These are phyloP conservation scores for fruit fly (Drosophila melanogaster) DNA, from an alignment of 1,140 invertebrate genomes.

Conservation along the genomic window DNA sequence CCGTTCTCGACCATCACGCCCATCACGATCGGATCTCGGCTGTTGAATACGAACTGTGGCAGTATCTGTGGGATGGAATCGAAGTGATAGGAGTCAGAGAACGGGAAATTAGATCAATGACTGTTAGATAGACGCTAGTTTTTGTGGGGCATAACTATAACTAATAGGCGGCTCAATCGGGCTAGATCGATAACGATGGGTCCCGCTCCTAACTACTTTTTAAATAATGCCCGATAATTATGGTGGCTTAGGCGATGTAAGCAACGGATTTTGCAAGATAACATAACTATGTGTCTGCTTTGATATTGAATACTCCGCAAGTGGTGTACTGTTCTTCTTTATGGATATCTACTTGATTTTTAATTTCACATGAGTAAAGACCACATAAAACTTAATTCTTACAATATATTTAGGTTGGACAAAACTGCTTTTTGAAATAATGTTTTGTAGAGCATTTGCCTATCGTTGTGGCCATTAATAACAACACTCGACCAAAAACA, in stretches of 20 bases:
- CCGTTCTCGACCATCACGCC: conserved; percentile 98
- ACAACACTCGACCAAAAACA: conserved; percentile 11
- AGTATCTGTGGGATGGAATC: conserved; percentile 85
- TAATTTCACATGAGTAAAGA: neutral
- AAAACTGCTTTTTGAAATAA: neutral
- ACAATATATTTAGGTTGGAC: too few relatives aligned
- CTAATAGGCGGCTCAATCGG: conserved; percentile 50
- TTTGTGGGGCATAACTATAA: conserved; percentile 30
- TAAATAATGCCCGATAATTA: conserved; percentile 60
- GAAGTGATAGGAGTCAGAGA: conserved; percentile 3
- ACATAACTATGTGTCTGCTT: conserved; percentile 6
- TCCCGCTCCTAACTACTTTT: conserved; percentile 51
- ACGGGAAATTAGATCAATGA: conserved; percentile 34
- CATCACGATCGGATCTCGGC: conserved; percentile 98
- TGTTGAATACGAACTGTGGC: conserved; percentile 98
- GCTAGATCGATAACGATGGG: conserved; percentile 33
- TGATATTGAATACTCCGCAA: conserved; percentile 5
- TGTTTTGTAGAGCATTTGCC: conserved; percentile 7
- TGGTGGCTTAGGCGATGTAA: conserved; percentile 35
- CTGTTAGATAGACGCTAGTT: conserved; percentile 22
- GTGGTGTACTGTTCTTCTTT: neutral
- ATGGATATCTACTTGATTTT: neutral
- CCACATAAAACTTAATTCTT: too few relatives aligned
- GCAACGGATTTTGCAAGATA: conserved; percentile 18
- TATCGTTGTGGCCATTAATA: neutral